Evolutionary conservation across 2,888 invertebrate genomes (phyloP), one percentile per base, ranked within the genome.

Genomic region (Lagria hirta): DNA sequence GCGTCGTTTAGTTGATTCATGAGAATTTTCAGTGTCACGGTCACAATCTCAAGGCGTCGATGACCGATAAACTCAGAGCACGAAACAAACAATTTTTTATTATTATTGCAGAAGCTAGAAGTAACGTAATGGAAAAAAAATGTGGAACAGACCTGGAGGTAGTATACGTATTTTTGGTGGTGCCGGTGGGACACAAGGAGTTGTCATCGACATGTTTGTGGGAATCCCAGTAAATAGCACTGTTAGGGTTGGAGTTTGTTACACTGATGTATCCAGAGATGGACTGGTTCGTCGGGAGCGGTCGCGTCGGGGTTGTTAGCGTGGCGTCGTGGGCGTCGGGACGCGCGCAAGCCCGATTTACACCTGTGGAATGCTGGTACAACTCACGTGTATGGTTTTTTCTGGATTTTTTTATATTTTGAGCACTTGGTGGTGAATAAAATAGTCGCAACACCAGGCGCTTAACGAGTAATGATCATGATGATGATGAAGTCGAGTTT

Each of bases 261-360:
- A 23, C 42, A 6, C 32, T 16, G 33, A 34, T 12, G 38, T 7
- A 22, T 36, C 26, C 37, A 29, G 43, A 41, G 43, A 34, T 43
- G 37, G 46, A 47, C 46, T 51, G 53, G 47, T 36, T 41, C 43
- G 48, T 24, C 21, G 35, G 32, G 41, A 55, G 51, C 56, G 56
- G 48, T 41, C 54, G 57, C 35, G 36, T 52, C 49, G 55, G 62
- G 61, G 59, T 59, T 59, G 59, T 58, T 58, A 52, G 44, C 43
- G 48, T 38, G 45, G 50, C 48, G 48, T 47, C 55, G 61, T 60
- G 57, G 61, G 63, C 56, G 62, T 54, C 53, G 51, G 35, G 49
- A 50, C 58, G 64, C 60, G 60, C 64, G 62, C 64, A 52, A 49
- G 40, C 49, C 35, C 47, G 52, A 38, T 44, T 38, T 48, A 48